These are phyloP conservation scores for Odontesthes bonariensis DNA, from an alignment of 2,113 vertebrate genomes.

Conservation along the genomic window DNA sequence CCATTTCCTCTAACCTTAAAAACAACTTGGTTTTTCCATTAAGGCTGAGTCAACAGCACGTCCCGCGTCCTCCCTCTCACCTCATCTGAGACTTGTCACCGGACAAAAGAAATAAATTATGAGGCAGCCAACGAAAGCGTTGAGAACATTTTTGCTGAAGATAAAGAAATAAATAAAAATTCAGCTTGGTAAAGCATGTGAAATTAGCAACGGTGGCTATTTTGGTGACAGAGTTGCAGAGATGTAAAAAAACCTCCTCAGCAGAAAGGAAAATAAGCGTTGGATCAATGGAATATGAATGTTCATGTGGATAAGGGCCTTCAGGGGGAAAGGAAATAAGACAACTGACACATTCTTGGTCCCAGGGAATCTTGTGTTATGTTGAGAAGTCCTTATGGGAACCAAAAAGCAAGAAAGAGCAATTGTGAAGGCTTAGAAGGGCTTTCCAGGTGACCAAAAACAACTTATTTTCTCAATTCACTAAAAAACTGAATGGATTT, in stretches of 20 bases:
- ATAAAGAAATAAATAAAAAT: conserved; percentile 1
- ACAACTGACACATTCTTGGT: conserved; percentile 2
- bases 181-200: conserved; percentile 6
- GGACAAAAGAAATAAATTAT: conserved; percentile 72
- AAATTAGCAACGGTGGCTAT: conserved; percentile 63
- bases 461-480: not conserved
- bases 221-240: conserved; percentile 33
- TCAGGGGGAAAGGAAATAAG: conserved; percentile 22
- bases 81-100: conserved; percentile 66
- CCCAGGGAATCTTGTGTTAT: not conserved
- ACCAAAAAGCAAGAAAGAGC: not conserved
- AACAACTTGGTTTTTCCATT: conserved; percentile 14
- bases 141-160: conserved; percentile 69
- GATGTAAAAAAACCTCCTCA: conserved; percentile 13
- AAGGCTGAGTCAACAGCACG: conserved; percentile 66
- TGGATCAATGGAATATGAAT: conserved; percentile 2
- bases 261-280: not conserved
- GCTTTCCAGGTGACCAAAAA: not conserved
- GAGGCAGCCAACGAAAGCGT: conserved; percentile 20
- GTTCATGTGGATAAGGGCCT: conserved; percentile 9
- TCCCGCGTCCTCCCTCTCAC: conserved; percentile 38
- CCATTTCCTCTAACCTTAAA: conserved; percentile 5
- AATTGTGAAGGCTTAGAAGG: not conserved
- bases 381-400: not conserved
- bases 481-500: not conserved